Percentiles rank a stretch among this genome's conserved stretches.
These are phyloP conservation scores for Phataginus tricuspis DNA, from an alignment of 2,797 vertebrate species.

Conservation along the genomic window DNA sequence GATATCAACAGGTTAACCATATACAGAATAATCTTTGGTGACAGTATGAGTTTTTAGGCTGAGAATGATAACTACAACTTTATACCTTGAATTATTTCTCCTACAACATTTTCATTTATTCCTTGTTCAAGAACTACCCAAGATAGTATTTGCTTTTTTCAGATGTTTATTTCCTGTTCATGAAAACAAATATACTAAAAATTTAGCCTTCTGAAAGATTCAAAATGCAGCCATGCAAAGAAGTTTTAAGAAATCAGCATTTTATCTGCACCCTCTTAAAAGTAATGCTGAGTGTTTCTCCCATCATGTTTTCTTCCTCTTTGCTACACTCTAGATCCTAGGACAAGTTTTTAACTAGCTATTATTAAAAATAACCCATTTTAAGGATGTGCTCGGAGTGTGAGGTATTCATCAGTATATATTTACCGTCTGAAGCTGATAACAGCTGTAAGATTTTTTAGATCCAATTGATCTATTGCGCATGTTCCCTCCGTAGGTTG, in stretches of 20 bases:
- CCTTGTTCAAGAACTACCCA: constrained; percentile 47
- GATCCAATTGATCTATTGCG: constrained; percentile 97
- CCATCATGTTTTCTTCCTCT: constrained; percentile 28
- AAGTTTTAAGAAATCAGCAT: constrained; percentile 66
- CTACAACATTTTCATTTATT: constrained; percentile 38
- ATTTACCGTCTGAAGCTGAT: constrained; percentile 96
- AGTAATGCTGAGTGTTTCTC: constrained; percentile 77
- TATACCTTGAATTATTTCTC: constrained; percentile 52
- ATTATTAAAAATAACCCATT: constrained; percentile 87
- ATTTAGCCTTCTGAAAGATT: constrained; percentile 55
- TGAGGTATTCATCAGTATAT: constrained; percentile 97
- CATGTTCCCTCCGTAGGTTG: constrained; percentile 97
- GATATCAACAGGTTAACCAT: neutral
- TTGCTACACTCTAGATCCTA: constrained; percentile 67
- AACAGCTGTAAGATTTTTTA: constrained; percentile 97
- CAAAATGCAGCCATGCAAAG: constrained; percentile 55
- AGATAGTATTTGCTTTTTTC: constrained; percentile 32
- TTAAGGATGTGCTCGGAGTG: constrained; percentile 92
- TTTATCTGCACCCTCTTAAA: constrained; percentile 70
- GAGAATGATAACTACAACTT: constrained; percentile 29
- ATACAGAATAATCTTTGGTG: constrained; percentile 15
- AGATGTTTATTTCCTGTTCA: neutral
- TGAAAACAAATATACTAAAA: constrained; percentile 34
- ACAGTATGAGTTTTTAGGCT: constrained; percentile 48
- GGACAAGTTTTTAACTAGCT: constrained; percentile 84